Base-by-base conservation (phyloP, 2,113 vertebrate genomes). In the Xerus inauris region DNA sequence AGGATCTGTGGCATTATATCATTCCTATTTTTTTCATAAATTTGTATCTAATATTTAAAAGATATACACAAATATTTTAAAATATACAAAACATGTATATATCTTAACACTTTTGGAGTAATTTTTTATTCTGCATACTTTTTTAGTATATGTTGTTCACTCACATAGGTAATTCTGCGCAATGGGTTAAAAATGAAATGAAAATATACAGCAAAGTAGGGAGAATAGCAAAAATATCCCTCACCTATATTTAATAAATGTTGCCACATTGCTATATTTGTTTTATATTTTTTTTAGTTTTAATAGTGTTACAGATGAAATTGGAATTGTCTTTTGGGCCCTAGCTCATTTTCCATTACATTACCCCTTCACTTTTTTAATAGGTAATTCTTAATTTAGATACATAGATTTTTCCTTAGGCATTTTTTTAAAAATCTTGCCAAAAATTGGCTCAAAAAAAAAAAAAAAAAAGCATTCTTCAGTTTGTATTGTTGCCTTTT, bases 21-120 rank as follows among this genome's bases (percentile, higher is more conserved):
- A 67, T 40, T 32, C 69, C 45, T 73, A 51, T 62, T 42, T 85
- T 69, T 6, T 90, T 51, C 10, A 71, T 24, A 51, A 71, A 72
- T 93, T 89, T 88, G 22, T 42, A 80, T 28, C 82, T 92, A 19
- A 51, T 69, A 92, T 69, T 94, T 92, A 30, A 79, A 57, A 67
- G 16, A 32, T 72, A 42, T 51, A 20, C 12, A 67, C 26, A 35
- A 89, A 47, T 88, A 35, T 69, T 30, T 20, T 35, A 64, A n/a
- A 91, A 54, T 40, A 10, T 51, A 5, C 71, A 38, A 89, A 71
- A 62, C 28, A 54, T 62, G 26, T 30, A 4, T 8, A 4, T 62
- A 45, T 54, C 19, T 83, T 96, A 17, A 28, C 2, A 79, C 47
- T 26, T 57, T 2, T 62, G 35, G 40, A 89, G n/a, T 6, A 82